Conservation (phyloP, 1,140 invertebrate species). For the Drosophila lowei region DNA sequence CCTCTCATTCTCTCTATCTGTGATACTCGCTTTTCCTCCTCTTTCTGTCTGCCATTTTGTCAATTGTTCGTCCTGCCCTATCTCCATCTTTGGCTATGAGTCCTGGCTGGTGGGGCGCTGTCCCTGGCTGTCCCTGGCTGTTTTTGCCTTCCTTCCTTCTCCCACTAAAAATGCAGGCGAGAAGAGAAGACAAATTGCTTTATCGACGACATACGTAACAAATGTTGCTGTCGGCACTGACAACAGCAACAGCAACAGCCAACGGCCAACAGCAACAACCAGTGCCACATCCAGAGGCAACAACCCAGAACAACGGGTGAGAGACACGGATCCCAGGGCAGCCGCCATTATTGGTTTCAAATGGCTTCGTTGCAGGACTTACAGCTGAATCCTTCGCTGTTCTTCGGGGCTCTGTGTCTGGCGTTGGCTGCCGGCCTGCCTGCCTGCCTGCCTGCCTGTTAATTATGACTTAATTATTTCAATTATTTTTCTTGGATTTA, state of each 20-base stretch:
- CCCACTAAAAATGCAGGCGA: constrained; percentile 70
- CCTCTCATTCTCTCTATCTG: constrained; percentile 32
- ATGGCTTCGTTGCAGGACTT: constrained; percentile 60
- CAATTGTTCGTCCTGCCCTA: constrained; percentile 67
- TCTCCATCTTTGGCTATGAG: constrained; percentile 13
- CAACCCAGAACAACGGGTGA: constrained; percentile 18
- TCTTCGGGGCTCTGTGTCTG: not conserved
- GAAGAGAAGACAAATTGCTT: constrained; percentile 80
- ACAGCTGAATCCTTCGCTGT: constrained; percentile 3
- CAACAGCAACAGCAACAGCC: constrained; percentile 51
- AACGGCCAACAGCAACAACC: constrained; percentile 15
- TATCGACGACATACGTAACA: constrained; percentile 81
- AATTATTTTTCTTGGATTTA: constrained; percentile 69
- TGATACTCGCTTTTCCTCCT: constrained; percentile 22
- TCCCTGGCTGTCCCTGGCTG: too few relatives aligned
- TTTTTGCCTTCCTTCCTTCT: constrained; percentile 17
- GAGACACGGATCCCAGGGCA: constrained; percentile 25
- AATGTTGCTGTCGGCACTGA: constrained; percentile 81
- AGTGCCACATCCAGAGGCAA: constrained; percentile 11
- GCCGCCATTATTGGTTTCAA: constrained; percentile 78
- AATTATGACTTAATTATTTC: constrained; percentile 82
- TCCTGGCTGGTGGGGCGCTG: too few relatives aligned
- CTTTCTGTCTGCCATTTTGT: constrained; percentile 57
- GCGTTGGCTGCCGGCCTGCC: not conserved
- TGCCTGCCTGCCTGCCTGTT: constrained; percentile 46